Evolutionary conservation across 2,113 vertebrate species (phyloP).

Genomic region (Toxostoma redivivum): DNA sequence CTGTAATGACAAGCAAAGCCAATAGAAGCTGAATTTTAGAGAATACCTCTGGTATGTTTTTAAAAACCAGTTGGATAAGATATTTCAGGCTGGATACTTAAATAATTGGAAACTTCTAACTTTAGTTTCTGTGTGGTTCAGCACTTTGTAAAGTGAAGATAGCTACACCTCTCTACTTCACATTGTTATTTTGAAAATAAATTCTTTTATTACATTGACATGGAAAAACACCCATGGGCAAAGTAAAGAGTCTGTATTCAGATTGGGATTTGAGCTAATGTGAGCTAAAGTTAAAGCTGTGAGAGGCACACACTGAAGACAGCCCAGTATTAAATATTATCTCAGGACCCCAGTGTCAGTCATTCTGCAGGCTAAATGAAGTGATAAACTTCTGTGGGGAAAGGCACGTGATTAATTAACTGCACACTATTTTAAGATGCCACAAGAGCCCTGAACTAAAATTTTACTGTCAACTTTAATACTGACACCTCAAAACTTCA

Average conservation of each 20-base stretch:
- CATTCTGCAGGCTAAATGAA: neutral
- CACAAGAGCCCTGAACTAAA: neutral
- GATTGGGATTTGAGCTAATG: neutral
- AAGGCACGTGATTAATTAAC: neutral
- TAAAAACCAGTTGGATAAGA: neutral
- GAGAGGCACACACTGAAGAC: neutral
- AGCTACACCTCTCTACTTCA: neutral
- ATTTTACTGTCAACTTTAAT: neutral
- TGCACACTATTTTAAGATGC: neutral
- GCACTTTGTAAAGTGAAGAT: neutral
- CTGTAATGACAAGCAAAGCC: fast-evolving
- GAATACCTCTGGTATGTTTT: neutral
- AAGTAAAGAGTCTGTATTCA: neutral
- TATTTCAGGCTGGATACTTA: neutral
- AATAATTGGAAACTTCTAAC: neutral
- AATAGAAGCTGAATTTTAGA: neutral
- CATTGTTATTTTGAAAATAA: neutral
- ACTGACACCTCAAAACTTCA: neutral
- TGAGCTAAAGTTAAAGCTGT: neutral
- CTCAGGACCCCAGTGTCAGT: neutral
- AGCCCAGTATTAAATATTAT: neutral
- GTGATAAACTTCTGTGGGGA: neutral
- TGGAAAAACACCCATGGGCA: neutral
- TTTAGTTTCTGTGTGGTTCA: neutral
- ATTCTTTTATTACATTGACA: neutral